Conservation (phyloP, 2,797 vertebrate genomes). For the Sebastiscus tertius region DNA sequence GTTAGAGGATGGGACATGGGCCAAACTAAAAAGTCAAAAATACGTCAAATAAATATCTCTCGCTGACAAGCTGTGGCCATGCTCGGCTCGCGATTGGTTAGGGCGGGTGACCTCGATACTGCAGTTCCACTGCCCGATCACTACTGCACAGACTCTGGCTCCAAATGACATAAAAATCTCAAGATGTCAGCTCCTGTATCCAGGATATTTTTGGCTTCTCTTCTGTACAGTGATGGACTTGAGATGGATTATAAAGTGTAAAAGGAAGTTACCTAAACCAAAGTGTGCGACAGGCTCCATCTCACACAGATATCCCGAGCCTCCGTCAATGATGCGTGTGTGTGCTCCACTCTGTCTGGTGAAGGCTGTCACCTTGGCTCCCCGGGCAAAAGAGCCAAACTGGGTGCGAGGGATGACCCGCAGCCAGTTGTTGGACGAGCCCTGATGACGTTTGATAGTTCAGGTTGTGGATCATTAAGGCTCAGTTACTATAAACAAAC, state of each 20-base stretch:
- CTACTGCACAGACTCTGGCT: no score
- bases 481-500: background rate
- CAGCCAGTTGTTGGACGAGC: slow-evolving; percentile 91
- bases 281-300: slow-evolving; percentile 99
- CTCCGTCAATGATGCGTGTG: slow-evolving; percentile 94
- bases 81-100: no score
- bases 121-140: no score
- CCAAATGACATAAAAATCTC: no score
- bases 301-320: slow-evolving; percentile 97
- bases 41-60: no score
- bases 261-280: slow-evolving; percentile 86
- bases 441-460: slow-evolving; percentile 74
- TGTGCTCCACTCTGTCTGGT: slow-evolving; percentile 91
- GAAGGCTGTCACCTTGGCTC: slow-evolving; percentile 92
- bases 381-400: slow-evolving; percentile 91
- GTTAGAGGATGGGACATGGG: no score
- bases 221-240: no score
- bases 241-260: background rate
- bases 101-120: no score
- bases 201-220: no score
- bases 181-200: no score
- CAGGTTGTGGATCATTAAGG: accelerated
- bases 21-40: no score
- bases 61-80: accelerated
- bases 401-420: slow-evolving; percentile 91